Conservation (phyloP, 2,888 invertebrate genomes). For the Nemotelus nigrinus region DNA sequence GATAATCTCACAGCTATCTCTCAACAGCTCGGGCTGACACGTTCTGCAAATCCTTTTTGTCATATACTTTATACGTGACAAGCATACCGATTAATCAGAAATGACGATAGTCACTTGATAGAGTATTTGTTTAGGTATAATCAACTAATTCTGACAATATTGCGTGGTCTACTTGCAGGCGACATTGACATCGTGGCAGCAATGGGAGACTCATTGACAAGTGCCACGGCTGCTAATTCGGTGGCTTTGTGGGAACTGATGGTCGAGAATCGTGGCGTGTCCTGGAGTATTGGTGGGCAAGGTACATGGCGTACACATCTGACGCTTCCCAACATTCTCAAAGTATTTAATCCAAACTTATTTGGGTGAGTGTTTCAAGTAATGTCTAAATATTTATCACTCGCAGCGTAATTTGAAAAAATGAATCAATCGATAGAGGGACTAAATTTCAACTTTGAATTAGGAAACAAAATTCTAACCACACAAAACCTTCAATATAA, state of each 20-base stretch:
- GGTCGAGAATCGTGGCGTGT: slow-evolving; percentile 66
- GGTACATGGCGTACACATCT: slow-evolving; percentile 67
- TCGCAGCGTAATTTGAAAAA: too few species aligned
- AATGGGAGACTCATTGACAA: slow-evolving; percentile 71
- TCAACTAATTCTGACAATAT: slow-evolving; percentile 14
- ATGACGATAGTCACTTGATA: slow-evolving; percentile 25
- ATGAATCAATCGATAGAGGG: too few species aligned
- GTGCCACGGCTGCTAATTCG: slow-evolving; percentile 68
- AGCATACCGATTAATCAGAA: slow-evolving; percentile 46
- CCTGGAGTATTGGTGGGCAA: slow-evolving; percentile 67
- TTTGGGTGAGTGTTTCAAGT: slow-evolving; percentile 65
- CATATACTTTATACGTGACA: not conserved
- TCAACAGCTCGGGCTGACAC: not conserved
- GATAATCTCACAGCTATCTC: too few species aligned
- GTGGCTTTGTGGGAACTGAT: slow-evolving; percentile 63
- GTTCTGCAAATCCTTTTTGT: not conserved
- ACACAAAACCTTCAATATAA: too few species aligned
- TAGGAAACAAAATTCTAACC: too few species aligned
- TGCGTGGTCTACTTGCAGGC: slow-evolving; percentile 58
- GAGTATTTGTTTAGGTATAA: slow-evolving; percentile 7
- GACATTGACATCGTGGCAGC: slow-evolving; percentile 71
- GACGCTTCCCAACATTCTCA: slow-evolving; percentile 70
- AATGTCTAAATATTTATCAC: not conserved
- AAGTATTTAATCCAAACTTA: slow-evolving; percentile 72
- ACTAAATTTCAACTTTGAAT: too few species aligned